These are phyloP conservation scores for Deroplatys truncata DNA, from an alignment of 2,888 invertebrate genomes.

Conservation along the genomic window DNA sequence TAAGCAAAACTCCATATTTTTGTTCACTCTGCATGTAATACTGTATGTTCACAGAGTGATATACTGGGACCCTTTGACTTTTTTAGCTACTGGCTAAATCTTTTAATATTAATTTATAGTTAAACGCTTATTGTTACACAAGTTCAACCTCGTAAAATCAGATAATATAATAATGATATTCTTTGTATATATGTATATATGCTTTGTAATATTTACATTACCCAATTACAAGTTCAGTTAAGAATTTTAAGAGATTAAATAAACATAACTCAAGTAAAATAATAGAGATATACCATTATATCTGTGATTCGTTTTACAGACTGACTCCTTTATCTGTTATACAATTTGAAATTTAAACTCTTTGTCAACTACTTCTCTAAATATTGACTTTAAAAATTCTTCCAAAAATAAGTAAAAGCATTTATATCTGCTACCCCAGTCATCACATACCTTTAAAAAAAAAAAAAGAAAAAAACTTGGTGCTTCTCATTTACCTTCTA, in stretches of 20 bases:
- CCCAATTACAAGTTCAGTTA: background rate
- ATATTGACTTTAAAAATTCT: background rate
- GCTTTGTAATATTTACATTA: background rate
- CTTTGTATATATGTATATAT: background rate
- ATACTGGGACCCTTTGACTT: too few species aligned
- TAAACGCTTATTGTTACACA: background rate
- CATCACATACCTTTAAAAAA: background rate
- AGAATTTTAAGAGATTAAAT: background rate
- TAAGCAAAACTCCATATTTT: too few species aligned
- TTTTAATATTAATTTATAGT: background rate
- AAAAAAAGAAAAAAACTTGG: background rate
- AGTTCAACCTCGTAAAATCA: background rate
- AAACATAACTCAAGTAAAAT: background rate
- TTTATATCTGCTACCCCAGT: background rate
- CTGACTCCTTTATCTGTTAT: conserved; percentile 5
- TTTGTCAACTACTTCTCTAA: background rate
- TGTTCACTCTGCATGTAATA: too few species aligned
- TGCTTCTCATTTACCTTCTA: conserved; percentile 2
- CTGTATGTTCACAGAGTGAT: too few species aligned
- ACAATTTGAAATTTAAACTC: background rate
- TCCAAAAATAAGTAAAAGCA: background rate
- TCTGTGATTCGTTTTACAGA: background rate
- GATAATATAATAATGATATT: background rate
- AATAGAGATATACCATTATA: background rate
- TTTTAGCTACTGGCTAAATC: too few species aligned